These are phyloP conservation scores for Galerucella pusilla DNA, from an alignment of 2,888 invertebrate genomes.

Conservation along the genomic window DNA sequence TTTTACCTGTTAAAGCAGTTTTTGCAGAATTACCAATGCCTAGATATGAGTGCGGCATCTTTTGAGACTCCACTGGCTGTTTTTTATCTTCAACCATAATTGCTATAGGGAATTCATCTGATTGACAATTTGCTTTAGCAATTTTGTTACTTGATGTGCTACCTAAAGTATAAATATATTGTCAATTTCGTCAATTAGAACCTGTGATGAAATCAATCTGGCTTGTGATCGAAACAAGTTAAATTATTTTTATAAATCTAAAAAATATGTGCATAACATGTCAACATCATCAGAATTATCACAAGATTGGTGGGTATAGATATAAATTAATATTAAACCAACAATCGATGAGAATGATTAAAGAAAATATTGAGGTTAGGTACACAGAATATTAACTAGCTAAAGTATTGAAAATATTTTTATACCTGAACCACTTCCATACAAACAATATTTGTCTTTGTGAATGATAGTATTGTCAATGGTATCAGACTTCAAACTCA, in stretches of 20 bases:
- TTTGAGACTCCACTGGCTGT: background rate
- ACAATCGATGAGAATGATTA: too few species aligned
- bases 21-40: background rate
- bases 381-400: too few species aligned
- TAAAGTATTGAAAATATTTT: too few species aligned
- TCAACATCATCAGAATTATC: too few species aligned
- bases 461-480: background rate
- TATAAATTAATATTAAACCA: too few species aligned
- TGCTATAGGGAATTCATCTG: slow-evolving; percentile 13
- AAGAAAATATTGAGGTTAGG: too few species aligned
- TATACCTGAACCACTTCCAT: background rate
- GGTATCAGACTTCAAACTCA: background rate
- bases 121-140: background rate
- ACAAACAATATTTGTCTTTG: background rate
- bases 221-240: too few species aligned
- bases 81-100: slow-evolving; percentile 5
- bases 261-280: too few species aligned
- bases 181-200: background rate
- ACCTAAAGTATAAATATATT: background rate
- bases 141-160: background rate
- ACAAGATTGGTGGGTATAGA: too few species aligned
- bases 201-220: too few species aligned
- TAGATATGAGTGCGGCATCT: background rate
- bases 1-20: background rate
- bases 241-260: too few species aligned